These are phyloP conservation scores for Glyptemys insculpta DNA, from an alignment of 2,797 vertebrate species.

Conservation along the genomic window DNA sequence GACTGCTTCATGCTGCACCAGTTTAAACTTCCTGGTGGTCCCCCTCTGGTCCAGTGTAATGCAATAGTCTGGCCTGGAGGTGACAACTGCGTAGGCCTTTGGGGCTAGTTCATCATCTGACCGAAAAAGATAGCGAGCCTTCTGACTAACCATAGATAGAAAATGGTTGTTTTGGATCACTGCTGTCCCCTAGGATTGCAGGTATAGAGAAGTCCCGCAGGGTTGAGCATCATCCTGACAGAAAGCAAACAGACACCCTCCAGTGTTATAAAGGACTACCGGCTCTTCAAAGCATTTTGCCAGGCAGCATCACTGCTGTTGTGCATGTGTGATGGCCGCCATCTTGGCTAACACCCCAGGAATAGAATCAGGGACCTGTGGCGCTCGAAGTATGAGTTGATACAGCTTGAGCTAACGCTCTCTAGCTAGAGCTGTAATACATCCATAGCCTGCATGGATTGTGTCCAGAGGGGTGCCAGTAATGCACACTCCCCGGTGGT, in stretches of 20 bases:
- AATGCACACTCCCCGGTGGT: neutral
- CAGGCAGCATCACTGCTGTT: neutral
- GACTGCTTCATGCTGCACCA: neutral
- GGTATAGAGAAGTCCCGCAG: fast-evolving
- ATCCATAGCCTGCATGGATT: neutral
- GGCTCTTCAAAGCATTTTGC: neutral
- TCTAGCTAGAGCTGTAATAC: neutral
- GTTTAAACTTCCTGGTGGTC: neutral
- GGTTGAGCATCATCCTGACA: neutral
- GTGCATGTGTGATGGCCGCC: fast-evolving
- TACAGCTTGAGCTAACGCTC: neutral
- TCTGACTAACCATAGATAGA: fast-evolving
- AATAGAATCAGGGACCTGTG: neutral
- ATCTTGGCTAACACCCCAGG: neutral
- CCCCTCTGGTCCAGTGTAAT: neutral
- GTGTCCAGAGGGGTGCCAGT: neutral
- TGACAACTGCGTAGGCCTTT: neutral
- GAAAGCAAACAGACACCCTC: neutral
- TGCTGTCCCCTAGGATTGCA: neutral
- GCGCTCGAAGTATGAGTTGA: neutral
- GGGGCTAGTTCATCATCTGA: neutral
- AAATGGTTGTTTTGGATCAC: neutral
- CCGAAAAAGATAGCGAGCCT: neutral
- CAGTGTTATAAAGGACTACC: neutral
- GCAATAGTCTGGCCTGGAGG: neutral